These are phyloP conservation scores for Megamerina dolium DNA, from an alignment of 2,888 invertebrate genomes.

Conservation along the genomic window DNA sequence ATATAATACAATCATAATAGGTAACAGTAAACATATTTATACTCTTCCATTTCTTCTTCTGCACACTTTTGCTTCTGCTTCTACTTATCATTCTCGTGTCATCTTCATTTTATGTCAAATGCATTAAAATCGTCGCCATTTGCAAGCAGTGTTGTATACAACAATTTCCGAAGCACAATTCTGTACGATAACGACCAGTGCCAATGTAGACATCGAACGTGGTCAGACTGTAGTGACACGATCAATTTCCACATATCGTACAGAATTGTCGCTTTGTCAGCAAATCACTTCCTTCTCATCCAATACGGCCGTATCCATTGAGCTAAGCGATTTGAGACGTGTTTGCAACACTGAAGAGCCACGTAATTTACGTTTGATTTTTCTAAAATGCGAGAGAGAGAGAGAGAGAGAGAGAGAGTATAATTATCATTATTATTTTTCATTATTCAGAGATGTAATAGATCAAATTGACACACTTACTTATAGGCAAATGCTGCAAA, in stretches of 20 bases:
- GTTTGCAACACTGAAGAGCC: conserved; percentile 74
- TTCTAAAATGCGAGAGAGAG: conserved; percentile 13
- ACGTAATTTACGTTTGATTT: conserved; percentile 58
- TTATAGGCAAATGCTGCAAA: conserved; percentile 52
- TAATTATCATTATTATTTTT: background rate
- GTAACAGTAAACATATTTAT: no score
- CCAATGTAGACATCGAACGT: conserved; percentile 24
- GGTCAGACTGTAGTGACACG: conserved; percentile 85
- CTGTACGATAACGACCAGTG: conserved; percentile 40
- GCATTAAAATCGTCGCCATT: no score
- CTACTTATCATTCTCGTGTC: no score
- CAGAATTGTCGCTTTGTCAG: conserved; percentile 95
- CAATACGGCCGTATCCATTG: conserved; percentile 72
- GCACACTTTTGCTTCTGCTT: no score
- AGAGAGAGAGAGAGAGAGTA: background rate
- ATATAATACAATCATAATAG: no score
- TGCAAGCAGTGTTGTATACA: no score
- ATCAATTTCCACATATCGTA: conserved; percentile 85
- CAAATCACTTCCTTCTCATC: conserved; percentile 87
- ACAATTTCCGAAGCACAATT: conserved; percentile 49
- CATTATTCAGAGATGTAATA: background rate
- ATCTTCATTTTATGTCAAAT: no score
- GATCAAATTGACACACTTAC: conserved; percentile 41
- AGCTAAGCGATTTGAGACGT: conserved; percentile 67
- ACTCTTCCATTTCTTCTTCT: no score